Conservation (phyloP, 2,797 vertebrate species). For the Huso huso region DNA sequence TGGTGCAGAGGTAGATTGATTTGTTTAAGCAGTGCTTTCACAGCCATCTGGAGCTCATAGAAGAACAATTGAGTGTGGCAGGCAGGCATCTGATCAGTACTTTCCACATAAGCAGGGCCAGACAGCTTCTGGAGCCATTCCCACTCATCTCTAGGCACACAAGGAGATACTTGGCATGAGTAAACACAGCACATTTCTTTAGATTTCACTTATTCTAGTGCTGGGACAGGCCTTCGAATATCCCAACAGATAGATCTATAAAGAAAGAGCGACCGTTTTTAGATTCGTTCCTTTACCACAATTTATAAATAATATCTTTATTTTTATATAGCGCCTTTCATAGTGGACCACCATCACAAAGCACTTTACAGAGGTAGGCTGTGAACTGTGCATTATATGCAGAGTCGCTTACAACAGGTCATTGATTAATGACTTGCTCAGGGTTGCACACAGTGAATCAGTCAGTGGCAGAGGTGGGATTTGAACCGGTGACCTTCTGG, state of each 20-base stretch:
- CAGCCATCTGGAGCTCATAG: slow-evolving; percentile 84
- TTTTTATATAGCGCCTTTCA: too few species aligned
- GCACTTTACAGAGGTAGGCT: too few species aligned
- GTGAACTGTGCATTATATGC: too few species aligned
- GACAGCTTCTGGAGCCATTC: slow-evolving; percentile 88
- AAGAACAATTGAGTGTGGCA: slow-evolving; percentile 74
- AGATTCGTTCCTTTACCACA: too few species aligned
- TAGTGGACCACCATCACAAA: too few species aligned
- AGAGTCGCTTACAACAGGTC: too few species aligned
- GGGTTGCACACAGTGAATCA: too few species aligned
- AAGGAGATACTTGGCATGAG: slow-evolving; percentile 22
- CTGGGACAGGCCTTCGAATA: slow-evolving; percentile 3
- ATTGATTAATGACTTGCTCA: too few species aligned
- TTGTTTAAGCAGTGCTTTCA: slow-evolving; percentile 82
- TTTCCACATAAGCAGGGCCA: slow-evolving; percentile 66
- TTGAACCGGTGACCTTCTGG: too few species aligned
- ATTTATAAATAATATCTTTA: too few species aligned
- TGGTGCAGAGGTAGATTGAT: slow-evolving; percentile 87
- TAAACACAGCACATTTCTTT: slow-evolving; percentile 13
- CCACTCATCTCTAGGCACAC: slow-evolving; percentile 86
- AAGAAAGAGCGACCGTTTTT: neutral
- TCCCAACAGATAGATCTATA: slow-evolving; percentile 1
- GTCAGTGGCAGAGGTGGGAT: too few species aligned
- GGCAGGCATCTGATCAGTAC: slow-evolving; percentile 60
- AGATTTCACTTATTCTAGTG: neutral